A percentile compares a stretch with the other conserved stretches of the same genome.
Conservation (phyloP, 2,888 invertebrate species). For the Carterocephalus palaemon region DNA sequence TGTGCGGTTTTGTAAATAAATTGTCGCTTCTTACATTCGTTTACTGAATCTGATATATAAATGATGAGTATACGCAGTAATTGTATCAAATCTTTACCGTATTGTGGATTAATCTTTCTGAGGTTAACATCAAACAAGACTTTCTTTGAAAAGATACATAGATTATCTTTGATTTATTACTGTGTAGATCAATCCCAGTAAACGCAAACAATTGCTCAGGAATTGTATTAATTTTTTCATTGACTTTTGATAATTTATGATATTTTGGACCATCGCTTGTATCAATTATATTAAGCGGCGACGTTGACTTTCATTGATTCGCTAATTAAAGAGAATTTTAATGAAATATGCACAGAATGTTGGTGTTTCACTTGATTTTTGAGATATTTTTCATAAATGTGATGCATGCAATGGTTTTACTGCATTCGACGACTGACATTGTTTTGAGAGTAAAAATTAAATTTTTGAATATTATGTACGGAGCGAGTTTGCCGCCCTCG, state of each 20-base stretch:
- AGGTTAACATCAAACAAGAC: too few relatives aligned
- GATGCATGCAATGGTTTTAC: conserved; percentile 69
- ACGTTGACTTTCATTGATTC: conserved; percentile 62
- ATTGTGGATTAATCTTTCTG: conserved; percentile 9
- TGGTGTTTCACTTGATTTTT: conserved; percentile 77
- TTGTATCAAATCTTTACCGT: conserved; percentile 10
- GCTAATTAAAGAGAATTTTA: conserved; percentile 61
- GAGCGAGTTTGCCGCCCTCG: conserved; percentile 29
- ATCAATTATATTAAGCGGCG: conserved; percentile 48
- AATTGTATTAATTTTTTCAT: conserved; percentile 71
- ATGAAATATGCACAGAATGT: conserved; percentile 75
- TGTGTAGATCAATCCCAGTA: conserved; percentile 14
- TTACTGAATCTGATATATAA: conserved; percentile 35
- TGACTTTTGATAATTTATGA: conserved; percentile 60
- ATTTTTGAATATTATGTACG: conserved; percentile 49
- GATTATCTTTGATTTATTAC: conserved; percentile 8
- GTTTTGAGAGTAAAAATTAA: conserved; percentile 51
- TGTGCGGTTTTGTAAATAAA: conserved; percentile 54
- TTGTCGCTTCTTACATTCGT: conserved; percentile 54
- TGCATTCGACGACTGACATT: conserved; percentile 69
- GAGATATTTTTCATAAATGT: conserved; percentile 71
- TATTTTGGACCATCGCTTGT: conserved; percentile 61
- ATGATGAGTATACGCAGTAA: conserved; percentile 30
- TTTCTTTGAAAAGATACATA: too few relatives aligned
- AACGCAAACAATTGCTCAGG: conserved; percentile 64